These are phyloP conservation scores for Helicoverpa assulta DNA, from an alignment of 2,888 invertebrate species.

Conservation along the genomic window DNA sequence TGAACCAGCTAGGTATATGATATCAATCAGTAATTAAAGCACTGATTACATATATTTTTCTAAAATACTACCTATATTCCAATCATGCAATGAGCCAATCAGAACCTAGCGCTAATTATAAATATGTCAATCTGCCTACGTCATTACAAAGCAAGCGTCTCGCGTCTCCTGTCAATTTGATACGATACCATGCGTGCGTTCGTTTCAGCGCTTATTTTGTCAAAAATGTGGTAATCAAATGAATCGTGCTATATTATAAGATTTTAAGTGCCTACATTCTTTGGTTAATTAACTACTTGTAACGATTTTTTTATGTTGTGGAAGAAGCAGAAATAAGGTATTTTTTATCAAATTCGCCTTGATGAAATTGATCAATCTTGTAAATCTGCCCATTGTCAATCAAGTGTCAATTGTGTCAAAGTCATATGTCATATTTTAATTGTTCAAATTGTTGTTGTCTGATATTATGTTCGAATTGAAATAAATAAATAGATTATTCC, in stretches of 20 bases:
- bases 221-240: too few species aligned
- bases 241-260: too few species aligned
- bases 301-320: too few species aligned
- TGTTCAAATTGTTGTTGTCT: not conserved
- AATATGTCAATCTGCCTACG: not conserved
- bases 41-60: not conserved
- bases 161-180: not conserved
- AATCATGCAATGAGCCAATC: conserved; percentile 29
- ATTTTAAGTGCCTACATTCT: too few species aligned
- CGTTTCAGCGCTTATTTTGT: too few species aligned
- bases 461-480: not conserved
- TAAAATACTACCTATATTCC: not conserved
- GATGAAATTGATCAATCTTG: too few species aligned
- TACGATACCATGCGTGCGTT: not conserved
- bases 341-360: too few species aligned
- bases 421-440: not conserved
- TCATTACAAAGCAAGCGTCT: not conserved
- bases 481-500: not conserved
- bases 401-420: conserved; percentile 1
- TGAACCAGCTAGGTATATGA: not conserved
- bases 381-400: conserved; percentile 14
- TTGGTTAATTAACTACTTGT: too few species aligned
- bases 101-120: conserved; percentile 33
- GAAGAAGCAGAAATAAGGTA: too few species aligned
- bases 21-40: conserved; percentile 1